Evolutionary conservation across 1,140 invertebrate species (phyloP).

Genomic region (Oreohelix idahoensis): DNA sequence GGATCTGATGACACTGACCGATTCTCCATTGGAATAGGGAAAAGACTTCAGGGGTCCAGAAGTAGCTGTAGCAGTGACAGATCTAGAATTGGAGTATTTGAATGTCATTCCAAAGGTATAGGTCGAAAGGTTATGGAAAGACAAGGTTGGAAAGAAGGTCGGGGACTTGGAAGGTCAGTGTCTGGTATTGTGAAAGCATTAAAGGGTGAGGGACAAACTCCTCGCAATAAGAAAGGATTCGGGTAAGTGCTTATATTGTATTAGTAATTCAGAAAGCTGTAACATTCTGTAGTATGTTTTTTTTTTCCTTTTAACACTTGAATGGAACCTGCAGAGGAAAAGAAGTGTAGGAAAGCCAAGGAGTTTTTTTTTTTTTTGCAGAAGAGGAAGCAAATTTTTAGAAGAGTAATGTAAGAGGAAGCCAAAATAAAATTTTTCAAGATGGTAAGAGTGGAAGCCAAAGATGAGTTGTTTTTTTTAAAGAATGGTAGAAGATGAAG

Average conservation of each 20-base stretch:
- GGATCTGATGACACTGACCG: slow-evolving; percentile 60
- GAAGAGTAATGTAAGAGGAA: too few relatives aligned
- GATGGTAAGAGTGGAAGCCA: too few relatives aligned
- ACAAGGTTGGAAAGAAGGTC: slow-evolving; percentile 77
- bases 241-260: slow-evolving; percentile 57
- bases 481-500: too few relatives aligned
- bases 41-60: slow-evolving; percentile 17
- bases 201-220: slow-evolving; percentile 70
- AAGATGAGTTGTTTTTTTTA: too few relatives aligned
- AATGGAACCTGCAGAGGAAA: too few relatives aligned
- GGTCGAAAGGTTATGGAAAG: slow-evolving; percentile 75
- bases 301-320: too few relatives aligned
- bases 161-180: slow-evolving; percentile 73
- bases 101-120: slow-evolving; percentile 73
- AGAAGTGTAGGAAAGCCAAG: too few relatives aligned
- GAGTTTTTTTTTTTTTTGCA: too few relatives aligned
- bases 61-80: slow-evolving; percentile 10
- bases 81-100: slow-evolving; percentile 73
- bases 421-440: too few relatives aligned
- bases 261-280: too few relatives aligned
- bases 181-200: slow-evolving; percentile 68
- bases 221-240: slow-evolving; percentile 67
- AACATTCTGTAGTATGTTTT: too few relatives aligned
- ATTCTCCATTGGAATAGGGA: slow-evolving; percentile 61
- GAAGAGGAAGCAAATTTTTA: too few relatives aligned